Conservation (phyloP, 2,113 vertebrate genomes). For the Melanotaenia duboulayi region DNA sequence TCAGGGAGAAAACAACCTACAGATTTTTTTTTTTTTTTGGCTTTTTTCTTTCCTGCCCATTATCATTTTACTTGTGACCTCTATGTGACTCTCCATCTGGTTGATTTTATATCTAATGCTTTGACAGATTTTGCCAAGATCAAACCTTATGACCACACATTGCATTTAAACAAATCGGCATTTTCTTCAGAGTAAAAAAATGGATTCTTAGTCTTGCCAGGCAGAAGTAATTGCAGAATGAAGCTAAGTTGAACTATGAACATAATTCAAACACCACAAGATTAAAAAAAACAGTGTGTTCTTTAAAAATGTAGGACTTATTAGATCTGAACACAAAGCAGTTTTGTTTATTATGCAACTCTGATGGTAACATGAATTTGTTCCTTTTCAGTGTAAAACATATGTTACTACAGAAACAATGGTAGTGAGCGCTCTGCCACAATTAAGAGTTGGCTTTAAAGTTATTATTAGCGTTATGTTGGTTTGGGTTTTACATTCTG, state of each 20-base stretch:
- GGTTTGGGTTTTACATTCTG: too few relatives aligned
- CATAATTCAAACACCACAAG: background rate
- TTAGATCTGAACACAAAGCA: constrained; percentile 21
- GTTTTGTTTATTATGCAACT: constrained; percentile 45
- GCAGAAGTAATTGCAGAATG: background rate
- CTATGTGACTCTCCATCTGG: background rate
- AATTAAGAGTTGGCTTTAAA: too few relatives aligned
- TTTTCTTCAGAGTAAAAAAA: background rate
- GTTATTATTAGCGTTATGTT: too few relatives aligned
- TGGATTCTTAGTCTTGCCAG: background rate
- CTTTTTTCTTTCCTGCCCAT: constrained; percentile 27
- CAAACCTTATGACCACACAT: background rate
- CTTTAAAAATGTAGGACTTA: constrained; percentile 20
- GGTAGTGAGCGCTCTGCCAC: too few relatives aligned
- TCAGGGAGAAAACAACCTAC: constrained; percentile 14
- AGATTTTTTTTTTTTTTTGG: constrained; percentile 40
- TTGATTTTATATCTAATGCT: background rate
- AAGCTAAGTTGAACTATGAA: background rate
- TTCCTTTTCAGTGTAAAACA: constrained; percentile 38
- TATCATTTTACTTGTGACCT: constrained; percentile 35
- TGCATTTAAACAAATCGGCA: background rate
- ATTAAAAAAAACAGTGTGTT: too few relatives aligned
- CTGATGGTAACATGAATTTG: constrained; percentile 60
- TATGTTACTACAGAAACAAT: too few relatives aligned
- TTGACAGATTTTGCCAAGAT: background rate